Percentiles rank a stretch among this genome's conserved stretches.
Conservation (phyloP, 92 coral and sea anemone species). For the Actinostola sp. region DNA sequence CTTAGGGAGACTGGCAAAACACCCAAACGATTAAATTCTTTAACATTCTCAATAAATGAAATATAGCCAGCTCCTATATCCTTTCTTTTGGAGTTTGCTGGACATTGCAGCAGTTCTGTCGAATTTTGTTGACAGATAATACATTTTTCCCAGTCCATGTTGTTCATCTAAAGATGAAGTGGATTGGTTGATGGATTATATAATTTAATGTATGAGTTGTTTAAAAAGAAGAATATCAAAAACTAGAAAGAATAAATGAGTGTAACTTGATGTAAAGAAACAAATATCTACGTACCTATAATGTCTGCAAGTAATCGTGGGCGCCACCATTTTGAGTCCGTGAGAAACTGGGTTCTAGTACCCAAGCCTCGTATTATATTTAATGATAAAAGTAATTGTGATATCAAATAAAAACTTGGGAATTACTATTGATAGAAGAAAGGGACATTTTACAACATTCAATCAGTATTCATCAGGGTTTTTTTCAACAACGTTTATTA, state of each 20-base stretch:
- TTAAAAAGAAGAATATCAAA: background rate
- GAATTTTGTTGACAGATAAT: background rate
- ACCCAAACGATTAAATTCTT: conserved; percentile 15
- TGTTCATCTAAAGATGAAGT: background rate
- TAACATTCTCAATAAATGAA: conserved; percentile 1
- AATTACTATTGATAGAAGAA: background rate
- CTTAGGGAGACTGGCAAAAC: conserved; percentile 1
- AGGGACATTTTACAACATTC: background rate
- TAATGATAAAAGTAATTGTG: no score
- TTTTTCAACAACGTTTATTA: background rate
- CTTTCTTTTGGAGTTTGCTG: conserved; percentile 29
- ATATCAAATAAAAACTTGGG: no score
- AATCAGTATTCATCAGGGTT: background rate
- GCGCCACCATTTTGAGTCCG: conserved; percentile 9
- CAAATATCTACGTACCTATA: background rate
- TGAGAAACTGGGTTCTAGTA: conserved; percentile 1
- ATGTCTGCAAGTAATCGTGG: conserved; percentile 12
- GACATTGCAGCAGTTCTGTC: background rate
- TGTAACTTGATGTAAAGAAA: background rate
- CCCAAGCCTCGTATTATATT: no score
- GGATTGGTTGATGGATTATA: background rate
- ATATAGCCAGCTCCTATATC: conserved; percentile 34
- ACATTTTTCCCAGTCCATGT: conserved; percentile 7
- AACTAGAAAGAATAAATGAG: background rate
- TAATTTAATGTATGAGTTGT: background rate